phyloP scores from a whole-genome alignment of 1,140 invertebrate species.

The Diorhabda carinulata region DNA sequence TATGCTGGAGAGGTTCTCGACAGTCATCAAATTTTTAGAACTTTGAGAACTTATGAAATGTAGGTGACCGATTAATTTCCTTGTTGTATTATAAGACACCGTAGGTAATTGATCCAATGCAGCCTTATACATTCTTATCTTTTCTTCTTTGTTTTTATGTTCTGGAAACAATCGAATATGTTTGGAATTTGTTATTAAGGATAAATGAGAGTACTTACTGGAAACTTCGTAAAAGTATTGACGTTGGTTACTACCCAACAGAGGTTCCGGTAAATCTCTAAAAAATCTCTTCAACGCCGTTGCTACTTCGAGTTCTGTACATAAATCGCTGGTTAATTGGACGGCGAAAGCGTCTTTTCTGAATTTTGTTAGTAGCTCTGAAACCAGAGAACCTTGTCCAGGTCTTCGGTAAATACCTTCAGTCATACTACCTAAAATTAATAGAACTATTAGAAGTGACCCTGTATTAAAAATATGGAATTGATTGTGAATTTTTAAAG shows the following conservation, averaged over 20 bases:
- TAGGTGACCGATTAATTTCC: conserved; percentile 73
- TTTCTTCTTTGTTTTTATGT: conserved; percentile 51
- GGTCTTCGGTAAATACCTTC: conserved; percentile 83
- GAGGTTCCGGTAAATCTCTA: conserved; percentile 69
- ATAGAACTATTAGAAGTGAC: background rate
- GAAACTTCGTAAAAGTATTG: conserved; percentile 46
- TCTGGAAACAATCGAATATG: conserved; percentile 43
- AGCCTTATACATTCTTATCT: conserved; percentile 58
- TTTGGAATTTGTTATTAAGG: background rate
- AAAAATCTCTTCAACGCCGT: conserved; percentile 81
- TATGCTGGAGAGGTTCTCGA: conserved; percentile 75
- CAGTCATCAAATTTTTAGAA: conserved; percentile 72
- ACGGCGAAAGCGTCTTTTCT: conserved; percentile 77
- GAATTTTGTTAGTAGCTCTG: conserved; percentile 69
- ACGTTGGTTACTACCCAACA: conserved; percentile 51
- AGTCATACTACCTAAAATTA: conserved; percentile 65
- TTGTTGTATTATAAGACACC: conserved; percentile 69
- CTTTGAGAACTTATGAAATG: conserved; percentile 72
- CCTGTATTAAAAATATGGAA: too few species aligned
- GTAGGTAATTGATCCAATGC: conserved; percentile 61
- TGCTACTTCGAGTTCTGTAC: conserved; percentile 81
- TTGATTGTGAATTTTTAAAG: too few species aligned
- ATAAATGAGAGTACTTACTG: conserved; percentile 32
- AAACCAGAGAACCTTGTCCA: conserved; percentile 72
- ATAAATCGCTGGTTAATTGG: conserved; percentile 67